These are phyloP conservation scores for Calcarius ornatus DNA, from an alignment of 2,113 vertebrate genomes.

Conservation along the genomic window DNA sequence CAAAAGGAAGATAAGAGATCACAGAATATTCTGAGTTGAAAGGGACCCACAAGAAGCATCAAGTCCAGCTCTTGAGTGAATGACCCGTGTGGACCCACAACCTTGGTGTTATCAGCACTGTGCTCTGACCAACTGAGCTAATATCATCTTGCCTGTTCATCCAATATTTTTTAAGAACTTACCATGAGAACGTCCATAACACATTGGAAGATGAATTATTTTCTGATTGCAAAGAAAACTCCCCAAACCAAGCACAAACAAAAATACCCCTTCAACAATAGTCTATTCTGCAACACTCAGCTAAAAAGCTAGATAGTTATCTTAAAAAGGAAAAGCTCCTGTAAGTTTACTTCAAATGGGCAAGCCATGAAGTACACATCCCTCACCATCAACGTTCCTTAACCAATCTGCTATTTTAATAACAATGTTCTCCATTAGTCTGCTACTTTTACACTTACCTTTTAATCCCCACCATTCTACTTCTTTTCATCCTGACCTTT, in stretches of 20 bases:
- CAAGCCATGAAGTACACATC: not conserved
- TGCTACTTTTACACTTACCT: not conserved
- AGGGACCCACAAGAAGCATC: not conserved
- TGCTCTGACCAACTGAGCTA: not conserved
- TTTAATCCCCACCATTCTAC: not conserved
- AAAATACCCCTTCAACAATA: not conserved
- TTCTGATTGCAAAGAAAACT: not conserved
- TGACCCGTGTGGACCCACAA: fast-evolving
- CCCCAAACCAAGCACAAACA: not conserved
- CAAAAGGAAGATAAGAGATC: not conserved
- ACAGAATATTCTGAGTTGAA: not conserved
- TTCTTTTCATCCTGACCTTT: not conserved
- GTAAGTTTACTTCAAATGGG: not conserved
- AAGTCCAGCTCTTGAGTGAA: not conserved
- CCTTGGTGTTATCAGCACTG: not conserved
- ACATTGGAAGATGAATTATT: not conserved
- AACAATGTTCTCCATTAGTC: not conserved
- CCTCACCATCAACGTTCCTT: fast-evolving
- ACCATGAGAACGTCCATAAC: not conserved
- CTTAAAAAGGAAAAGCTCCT: not conserved
- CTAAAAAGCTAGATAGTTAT: not conserved
- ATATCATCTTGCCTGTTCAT: not conserved
- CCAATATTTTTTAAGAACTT: not conserved
- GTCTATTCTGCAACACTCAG: not conserved
- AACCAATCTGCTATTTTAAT: not conserved